Base-by-base conservation (phyloP, 2,888 invertebrate species). In the Deilephila elpenor region DNA sequence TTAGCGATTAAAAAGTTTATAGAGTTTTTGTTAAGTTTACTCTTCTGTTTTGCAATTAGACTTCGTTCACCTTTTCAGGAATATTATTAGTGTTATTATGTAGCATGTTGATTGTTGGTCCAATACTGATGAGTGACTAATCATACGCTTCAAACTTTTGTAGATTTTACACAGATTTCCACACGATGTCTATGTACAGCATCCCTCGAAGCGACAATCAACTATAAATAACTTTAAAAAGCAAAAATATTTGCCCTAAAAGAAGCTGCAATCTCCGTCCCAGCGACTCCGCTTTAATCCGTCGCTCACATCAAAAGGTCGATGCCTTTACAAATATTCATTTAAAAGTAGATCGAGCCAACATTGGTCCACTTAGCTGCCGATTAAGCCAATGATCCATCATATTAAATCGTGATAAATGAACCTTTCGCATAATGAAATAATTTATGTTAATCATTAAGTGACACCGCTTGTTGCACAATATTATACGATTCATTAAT, bases 381-480 rank as follows among this genome's bases (percentile, higher is more conserved):
- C 70, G 59, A 20, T 67, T 59, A 74, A 71, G 44, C 34, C 60
- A n/a, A 73, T 77, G 72, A 78, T 78, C 75, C 71, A 76, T 79
- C 77, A 75, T 64, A 53, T 71, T 62, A 59, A 78, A 75, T 71
- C 73, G 75, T 78, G 78, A 80, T 80, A 73, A 76, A 80, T 77
- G 77, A 71, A 29, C 61, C 72, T 59, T 32, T 29, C 44, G 51
- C 74, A 62, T 73, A 70, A 77, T 72, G 61, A 72, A 51, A 74
- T 72, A 59, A 74, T 53, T 74, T 74, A 78, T 75, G 76, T 72
- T 72, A 75, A 76, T 78, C 32, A 70, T 72, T 73, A 70, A 34
- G 51, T 67, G 59, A 44, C 73, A 70, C 29, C 62, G 70, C n/a
- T 59, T 72, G 59, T 67, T 53, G 71, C 70, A 70, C 29, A 53